Base-by-base conservation (phyloP, 2,113 vertebrate genomes). In the Danionella cerebrum region DNA sequence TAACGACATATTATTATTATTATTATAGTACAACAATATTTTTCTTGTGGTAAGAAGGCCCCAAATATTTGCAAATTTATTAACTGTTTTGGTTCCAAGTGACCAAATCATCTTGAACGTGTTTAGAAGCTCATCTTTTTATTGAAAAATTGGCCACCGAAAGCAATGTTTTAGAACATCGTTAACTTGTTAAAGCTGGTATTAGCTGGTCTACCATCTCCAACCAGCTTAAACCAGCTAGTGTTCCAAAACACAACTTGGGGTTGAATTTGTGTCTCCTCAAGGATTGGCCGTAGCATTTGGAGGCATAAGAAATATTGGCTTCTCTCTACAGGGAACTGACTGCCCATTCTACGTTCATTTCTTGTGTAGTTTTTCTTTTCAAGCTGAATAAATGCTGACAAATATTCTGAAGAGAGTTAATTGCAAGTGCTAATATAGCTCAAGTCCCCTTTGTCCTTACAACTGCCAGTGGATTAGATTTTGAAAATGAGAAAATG, bases 351-450 rank as follows among this genome's bases (percentile, higher is more conserved):
- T n/a, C n/a, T n/a, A n/a, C n/a, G n/a, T n/a, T n/a, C n/a, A n/a
- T n/a, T n/a, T n/a, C n/a, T n/a, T n/a, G n/a, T n/a, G n/a, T n/a
- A n/a, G n/a, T n/a, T n/a, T n/a, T n/a, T n/a, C 71, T 66, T 75
- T 68, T 83, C 78, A 79, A 77, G 72, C 67, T 45, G 25, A 24
- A 71, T 77, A 80, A 65, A 48, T 22, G 2, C 76, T 66, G 73
- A 73, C 72, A 68, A 76, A 78, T 58, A 80, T 81, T 79, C 82
- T 73, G 83, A 79, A 80, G 71, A 58, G 72, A 69, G 69, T 62
- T 81, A 83, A 80, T 82, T 79, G 65, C 55, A 29, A 72, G 50
- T 47, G 25, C 31, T 67, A 50, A 81, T 55, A 33, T 22, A 67
- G 35, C 74, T 70, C 75, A 74, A 70, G 76, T 79, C 75, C 45